Evolutionary conservation across 2,113 vertebrate genomes (phyloP).

Genomic region (Macaca nemestrina): DNA sequence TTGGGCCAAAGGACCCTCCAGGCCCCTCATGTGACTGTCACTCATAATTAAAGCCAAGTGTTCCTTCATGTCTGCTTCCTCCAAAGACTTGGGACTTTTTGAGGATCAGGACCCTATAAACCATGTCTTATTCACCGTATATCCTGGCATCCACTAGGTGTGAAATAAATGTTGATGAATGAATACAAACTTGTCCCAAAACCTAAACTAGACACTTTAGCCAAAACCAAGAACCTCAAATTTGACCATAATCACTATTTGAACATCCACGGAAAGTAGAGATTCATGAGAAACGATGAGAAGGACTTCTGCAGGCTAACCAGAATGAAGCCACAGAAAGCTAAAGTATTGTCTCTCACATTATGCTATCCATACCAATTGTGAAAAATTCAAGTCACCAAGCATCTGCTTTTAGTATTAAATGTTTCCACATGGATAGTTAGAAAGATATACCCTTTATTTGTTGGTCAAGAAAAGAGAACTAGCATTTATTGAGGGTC

Average conservation of each 20-base stretch:
- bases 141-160: neutral
- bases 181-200: neutral
- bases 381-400: neutral
- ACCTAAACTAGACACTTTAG: neutral
- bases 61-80: neutral
- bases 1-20: neutral
- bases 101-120: neutral
- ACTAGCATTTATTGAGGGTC: neutral
- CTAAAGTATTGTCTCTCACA: neutral
- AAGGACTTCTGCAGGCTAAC: neutral
- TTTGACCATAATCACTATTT: neutral
- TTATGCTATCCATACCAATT: too few relatives aligned
- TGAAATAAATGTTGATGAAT: neutral
- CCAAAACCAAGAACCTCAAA: neutral
- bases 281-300: neutral
- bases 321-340: neutral
- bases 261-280: neutral
- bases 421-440: neutral
- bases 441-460: neutral
- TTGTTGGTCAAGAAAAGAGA: constrained; percentile 21
- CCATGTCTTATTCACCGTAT: neutral
- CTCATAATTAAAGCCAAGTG: neutral
- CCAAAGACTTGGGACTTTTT: neutral
- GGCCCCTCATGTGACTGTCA: neutral
- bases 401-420: neutral